A percentile compares a stretch with the other conserved stretches of the same genome.
These are phyloP conservation scores for Hemicordylus capensis DNA, from an alignment of 2,113 vertebrate genomes.

Conservation along the genomic window DNA sequence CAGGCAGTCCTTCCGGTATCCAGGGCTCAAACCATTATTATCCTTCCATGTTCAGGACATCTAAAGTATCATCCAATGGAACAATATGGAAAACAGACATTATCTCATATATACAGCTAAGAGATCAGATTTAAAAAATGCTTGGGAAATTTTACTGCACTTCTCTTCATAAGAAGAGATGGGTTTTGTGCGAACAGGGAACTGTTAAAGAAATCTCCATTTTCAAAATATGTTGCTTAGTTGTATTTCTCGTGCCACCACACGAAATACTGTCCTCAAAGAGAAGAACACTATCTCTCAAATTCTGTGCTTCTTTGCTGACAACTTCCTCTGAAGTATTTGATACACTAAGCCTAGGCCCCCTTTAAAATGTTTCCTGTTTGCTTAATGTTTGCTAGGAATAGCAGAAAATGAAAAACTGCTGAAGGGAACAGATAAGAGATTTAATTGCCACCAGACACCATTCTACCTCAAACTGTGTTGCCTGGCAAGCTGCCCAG, in stretches of 20 bases:
- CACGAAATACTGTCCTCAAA: not conserved
- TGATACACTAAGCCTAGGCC: conserved; percentile 32
- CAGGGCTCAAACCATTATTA: no score
- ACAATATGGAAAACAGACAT: not conserved
- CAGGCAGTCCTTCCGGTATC: no score
- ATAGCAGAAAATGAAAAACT: conserved; percentile 53
- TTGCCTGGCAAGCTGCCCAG: conserved; percentile 61
- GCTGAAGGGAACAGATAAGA: conserved; percentile 68
- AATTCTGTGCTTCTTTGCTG: conserved; percentile 4
- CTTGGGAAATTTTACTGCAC: conserved; percentile 11
- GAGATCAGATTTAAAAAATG: not conserved
- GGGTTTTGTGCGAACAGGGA: not conserved
- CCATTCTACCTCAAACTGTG: conserved; percentile 55
- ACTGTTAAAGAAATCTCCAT: not conserved
- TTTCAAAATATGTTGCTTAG: not conserved
- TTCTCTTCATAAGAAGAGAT: not conserved
- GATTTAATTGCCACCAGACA: conserved; percentile 53
- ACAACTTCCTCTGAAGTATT: conserved; percentile 15
- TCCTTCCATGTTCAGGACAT: not conserved
- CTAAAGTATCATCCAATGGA: conserved; percentile 11
- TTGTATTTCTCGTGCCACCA: not conserved
- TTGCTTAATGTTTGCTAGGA: conserved; percentile 48
- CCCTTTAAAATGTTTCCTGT: conserved; percentile 37
- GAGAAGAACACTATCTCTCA: not conserved
- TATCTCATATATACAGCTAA: not conserved